Base-by-base conservation (phyloP, 2,113 vertebrate species). In the Hippolais icterina region DNA sequence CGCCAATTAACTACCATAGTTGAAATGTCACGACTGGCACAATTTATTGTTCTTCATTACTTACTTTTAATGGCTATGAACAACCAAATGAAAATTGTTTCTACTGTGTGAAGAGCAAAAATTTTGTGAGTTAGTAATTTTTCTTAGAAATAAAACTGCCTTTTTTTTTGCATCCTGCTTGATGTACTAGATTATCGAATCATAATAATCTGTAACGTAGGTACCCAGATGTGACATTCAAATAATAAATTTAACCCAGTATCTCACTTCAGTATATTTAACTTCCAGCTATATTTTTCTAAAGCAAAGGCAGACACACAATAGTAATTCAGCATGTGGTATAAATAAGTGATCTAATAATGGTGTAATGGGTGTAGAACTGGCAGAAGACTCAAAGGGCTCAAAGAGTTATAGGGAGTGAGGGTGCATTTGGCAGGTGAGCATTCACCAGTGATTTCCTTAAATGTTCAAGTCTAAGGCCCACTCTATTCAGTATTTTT, bases 371-470 rank as follows among this genome's bases (percentile, higher is more conserved):
- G 22, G 15, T 17, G 4, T 39, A 70, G 56, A 72, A 44, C 33
- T 56, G 49, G 23, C 53, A 68, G 33, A 74, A 7, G 6, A 17
- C 37, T n/a, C n/a, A n/a, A n/a, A 57, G 23, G 10, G 29, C 50
- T 74, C 11, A 39, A 7, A 44, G 29, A 23, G 12, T 41, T 82
- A 11, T 39, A 3, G 27, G 52, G 50, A 41, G 29, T 24, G 33
- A 19, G 27, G 25, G 35, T 72, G 7, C 27, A 7, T 56, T 70
- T 77, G 27, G 6, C 49, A 72, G 44, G 29, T 0, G 1, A 49
- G 18, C 0, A 0, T 16, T 68, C 46, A 56, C 33, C 8, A 31
- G 33, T 3, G 1, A 4, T 65, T 35, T 60, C 28, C 37, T 29
- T 65, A 35, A 28, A 3, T n/a, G 31, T 64, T 88, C 33, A 33